Percentiles rank a stretch among this genome's conserved stretches.
phyloP scores from a whole-genome alignment of 2,888 invertebrate species.

The Drosophila lacicola region DNA sequence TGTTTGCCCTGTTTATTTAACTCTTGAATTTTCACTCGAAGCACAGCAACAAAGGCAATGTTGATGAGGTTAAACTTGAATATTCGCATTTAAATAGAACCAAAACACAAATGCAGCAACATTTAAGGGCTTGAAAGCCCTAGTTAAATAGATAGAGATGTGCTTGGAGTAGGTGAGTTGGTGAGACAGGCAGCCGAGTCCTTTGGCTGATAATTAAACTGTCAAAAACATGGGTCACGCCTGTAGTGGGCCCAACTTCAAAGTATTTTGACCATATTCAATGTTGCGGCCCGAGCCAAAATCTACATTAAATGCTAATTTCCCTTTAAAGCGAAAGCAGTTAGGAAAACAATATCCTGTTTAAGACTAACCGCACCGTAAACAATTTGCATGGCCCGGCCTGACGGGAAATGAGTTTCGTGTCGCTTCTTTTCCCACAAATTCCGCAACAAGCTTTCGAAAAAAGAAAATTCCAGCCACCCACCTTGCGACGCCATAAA shows the following conservation, averaged over 20 bases:
- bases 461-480: constrained; percentile 1
- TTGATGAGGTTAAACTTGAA: neutral
- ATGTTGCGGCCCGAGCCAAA: constrained; percentile 17
- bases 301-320: constrained; percentile 67
- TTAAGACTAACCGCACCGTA: constrained; percentile 34
- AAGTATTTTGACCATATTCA: constrained; percentile 43
- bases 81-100: neutral
- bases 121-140: constrained; percentile 4
- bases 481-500: constrained; percentile 17
- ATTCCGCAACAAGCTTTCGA: constrained; percentile 7
- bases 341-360: constrained; percentile 67
- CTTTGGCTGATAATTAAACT: constrained; percentile 60
- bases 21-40: constrained; percentile 5
- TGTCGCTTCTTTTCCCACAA: constrained; percentile 5
- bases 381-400: constrained; percentile 45
- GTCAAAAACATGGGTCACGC: constrained; percentile 51
- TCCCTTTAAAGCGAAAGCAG: constrained; percentile 35
- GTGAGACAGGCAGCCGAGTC: neutral
- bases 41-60: constrained; percentile 3
- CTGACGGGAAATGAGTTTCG: constrained; percentile 64
- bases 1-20: constrained; percentile 13
- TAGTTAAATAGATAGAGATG: neutral
- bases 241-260: constrained; percentile 50
- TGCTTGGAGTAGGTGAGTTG: no score
- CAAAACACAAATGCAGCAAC: constrained; percentile 2